Conservation (phyloP, 1,140 invertebrate genomes). For the Brachionus calyciflorus region DNA sequence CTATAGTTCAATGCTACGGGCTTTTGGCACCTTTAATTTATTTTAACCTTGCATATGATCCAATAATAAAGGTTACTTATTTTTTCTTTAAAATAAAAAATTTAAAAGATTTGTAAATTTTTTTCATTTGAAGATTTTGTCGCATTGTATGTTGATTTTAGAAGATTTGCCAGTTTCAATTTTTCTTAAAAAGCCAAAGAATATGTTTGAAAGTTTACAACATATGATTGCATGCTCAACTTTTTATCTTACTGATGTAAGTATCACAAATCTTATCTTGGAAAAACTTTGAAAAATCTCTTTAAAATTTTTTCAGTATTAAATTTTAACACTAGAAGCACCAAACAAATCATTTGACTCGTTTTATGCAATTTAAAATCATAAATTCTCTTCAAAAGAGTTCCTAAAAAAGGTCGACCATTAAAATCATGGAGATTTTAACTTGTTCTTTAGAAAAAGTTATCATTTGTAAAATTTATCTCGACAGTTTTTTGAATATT, state of each 20-base stretch:
- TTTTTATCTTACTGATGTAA: slow-evolving; percentile 58
- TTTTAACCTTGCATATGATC: slow-evolving; percentile 56
- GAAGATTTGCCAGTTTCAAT: slow-evolving; percentile 56
- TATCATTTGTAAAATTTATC: too few species aligned
- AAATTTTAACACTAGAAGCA: too few species aligned
- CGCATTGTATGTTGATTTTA: slow-evolving; percentile 55
- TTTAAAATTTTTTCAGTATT: too few species aligned
- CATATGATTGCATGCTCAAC: slow-evolving; percentile 61
- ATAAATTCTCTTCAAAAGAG: background rate
- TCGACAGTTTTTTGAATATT: too few species aligned
- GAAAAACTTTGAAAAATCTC: too few species aligned
- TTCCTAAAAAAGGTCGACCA: too few species aligned
- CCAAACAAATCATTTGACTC: too few species aligned
- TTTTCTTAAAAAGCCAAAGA: slow-evolving; percentile 53
- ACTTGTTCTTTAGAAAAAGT: too few species aligned
- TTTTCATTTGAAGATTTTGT: slow-evolving; percentile 52
- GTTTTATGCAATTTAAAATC: background rate
- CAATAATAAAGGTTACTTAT: slow-evolving; percentile 60
- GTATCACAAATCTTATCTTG: too few species aligned
- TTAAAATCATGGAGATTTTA: too few species aligned
- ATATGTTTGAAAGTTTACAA: slow-evolving; percentile 57
- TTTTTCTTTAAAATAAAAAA: too few species aligned
- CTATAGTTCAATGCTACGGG: slow-evolving; percentile 59
- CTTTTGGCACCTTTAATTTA: slow-evolving; percentile 58
- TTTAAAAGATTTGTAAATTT: background rate